These are phyloP conservation scores for Pachypanchax playfairii DNA, from an alignment of 2,113 vertebrate species.

Conservation along the genomic window DNA sequence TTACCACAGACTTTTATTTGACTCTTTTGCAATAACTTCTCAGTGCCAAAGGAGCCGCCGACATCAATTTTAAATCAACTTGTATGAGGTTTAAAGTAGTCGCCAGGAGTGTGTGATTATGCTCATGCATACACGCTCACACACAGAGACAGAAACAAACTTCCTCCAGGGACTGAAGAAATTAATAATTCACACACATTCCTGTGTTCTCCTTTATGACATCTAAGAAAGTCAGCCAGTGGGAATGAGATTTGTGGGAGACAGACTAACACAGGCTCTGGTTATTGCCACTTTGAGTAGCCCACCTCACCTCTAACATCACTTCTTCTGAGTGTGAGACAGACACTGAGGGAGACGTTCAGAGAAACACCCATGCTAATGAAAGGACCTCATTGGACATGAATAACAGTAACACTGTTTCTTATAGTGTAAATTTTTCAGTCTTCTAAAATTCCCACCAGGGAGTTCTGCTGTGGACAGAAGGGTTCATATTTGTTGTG, in stretches of 20 bases:
- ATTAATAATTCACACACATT: conserved; percentile 72
- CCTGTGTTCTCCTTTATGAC: conserved; percentile 66
- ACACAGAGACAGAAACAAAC: conserved; percentile 18
- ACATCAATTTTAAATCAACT: conserved; percentile 72
- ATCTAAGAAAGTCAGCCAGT: conserved; percentile 51
- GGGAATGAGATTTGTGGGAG: conserved; percentile 55
- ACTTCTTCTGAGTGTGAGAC: conserved; percentile 29
- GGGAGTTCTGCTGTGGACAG: background rate
- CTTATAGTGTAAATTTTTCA: conserved; percentile 27
- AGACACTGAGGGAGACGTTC: conserved; percentile 14
- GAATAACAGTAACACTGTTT: background rate
- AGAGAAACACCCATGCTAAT: conserved; percentile 52
- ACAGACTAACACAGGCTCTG: conserved; percentile 46
- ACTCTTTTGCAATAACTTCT: conserved; percentile 60
- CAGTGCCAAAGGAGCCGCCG: conserved; percentile 49
- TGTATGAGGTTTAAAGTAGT: conserved; percentile 61
- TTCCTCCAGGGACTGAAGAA: conserved; percentile 43
- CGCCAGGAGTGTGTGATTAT: conserved; percentile 14
- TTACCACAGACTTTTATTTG: conserved; percentile 50
- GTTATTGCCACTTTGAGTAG: conserved; percentile 69
- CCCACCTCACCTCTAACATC: conserved; percentile 35
- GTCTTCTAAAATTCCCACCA: conserved; percentile 7
- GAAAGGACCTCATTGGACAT: conserved; percentile 45
- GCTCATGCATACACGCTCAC: background rate
- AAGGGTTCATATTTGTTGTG: conserved; percentile 37